These are phyloP conservation scores for Mylabris sibirica DNA, from an alignment of 2,888 invertebrate genomes.

Conservation along the genomic window DNA sequence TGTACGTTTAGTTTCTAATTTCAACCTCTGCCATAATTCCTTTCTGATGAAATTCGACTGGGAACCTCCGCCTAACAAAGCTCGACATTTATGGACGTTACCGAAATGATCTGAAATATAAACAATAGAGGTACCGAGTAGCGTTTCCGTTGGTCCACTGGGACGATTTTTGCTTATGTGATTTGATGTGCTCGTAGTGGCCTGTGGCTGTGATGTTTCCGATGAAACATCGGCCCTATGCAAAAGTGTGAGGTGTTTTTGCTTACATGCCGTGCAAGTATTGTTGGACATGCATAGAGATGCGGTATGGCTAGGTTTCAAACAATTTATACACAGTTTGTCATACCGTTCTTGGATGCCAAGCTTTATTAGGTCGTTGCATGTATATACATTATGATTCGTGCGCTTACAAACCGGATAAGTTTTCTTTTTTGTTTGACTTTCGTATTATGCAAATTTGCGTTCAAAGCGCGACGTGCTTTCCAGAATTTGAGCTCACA, in stretches of 20 bases:
- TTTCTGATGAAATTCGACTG: slow-evolving; percentile 4
- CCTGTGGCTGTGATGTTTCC: neutral
- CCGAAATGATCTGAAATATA: no score
- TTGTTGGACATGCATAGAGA: slow-evolving; percentile 6
- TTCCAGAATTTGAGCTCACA: neutral
- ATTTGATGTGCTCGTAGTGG: slow-evolving; percentile 13
- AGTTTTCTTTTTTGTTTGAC: no score
- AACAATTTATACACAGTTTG: neutral
- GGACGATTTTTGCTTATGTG: slow-evolving; percentile 22
- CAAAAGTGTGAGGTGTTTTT: no score
- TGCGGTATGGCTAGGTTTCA: neutral
- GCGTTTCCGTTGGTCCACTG: no score
- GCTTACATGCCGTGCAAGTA: no score
- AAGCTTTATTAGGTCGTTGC: neutral
- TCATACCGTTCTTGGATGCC: neutral
- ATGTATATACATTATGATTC: neutral
- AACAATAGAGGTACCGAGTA: no score
- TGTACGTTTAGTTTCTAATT: neutral
- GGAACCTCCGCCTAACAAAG: neutral
- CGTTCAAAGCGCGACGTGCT: neutral
- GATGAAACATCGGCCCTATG: no score
- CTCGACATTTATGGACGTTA: no score
- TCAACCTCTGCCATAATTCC: neutral
- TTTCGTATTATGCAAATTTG: no score
- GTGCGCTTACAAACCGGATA: neutral